Evolutionary conservation across 1,140 invertebrate genomes (phyloP).

Genomic region (Rhagoletis pomonella): DNA sequence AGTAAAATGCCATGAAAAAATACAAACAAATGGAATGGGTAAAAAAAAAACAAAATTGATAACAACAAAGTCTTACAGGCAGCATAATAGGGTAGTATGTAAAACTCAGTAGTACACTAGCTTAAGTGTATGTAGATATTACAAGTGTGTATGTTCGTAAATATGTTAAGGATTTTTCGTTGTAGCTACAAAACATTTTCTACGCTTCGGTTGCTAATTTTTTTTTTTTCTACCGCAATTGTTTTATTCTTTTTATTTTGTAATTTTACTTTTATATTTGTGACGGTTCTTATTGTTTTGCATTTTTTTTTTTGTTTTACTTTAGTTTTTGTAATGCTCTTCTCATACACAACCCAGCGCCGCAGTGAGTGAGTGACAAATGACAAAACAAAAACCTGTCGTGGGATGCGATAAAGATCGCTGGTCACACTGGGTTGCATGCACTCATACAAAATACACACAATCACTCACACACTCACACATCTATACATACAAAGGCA

Average conservation of each 20-base stretch:
- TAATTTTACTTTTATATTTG: neutral
- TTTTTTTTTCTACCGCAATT: neutral
- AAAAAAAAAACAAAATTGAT: neutral
- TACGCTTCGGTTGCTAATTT: neutral
- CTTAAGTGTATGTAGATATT: no score
- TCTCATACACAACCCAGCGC: constrained; percentile 56
- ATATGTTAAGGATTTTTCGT: no score
- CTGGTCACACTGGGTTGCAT: constrained; percentile 54
- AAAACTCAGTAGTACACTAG: no score
- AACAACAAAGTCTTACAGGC: neutral
- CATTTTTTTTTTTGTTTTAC: neutral
- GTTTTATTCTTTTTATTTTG: neutral
- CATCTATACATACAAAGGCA: neutral
- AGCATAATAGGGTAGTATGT: no score
- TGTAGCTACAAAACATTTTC: no score
- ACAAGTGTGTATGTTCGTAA: no score
- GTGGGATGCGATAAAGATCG: constrained; percentile 73
- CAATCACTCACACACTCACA: neutral
- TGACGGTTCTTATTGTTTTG: neutral
- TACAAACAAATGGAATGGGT: neutral
- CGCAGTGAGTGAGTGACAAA: constrained; percentile 73
- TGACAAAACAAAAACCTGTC: constrained; percentile 74
- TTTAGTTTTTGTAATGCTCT: neutral
- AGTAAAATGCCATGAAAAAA: no score
- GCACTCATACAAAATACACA: constrained; percentile 16